These are phyloP conservation scores for Sternotherus odoratus DNA, from an alignment of 2,797 vertebrate species.

Conservation along the genomic window DNA sequence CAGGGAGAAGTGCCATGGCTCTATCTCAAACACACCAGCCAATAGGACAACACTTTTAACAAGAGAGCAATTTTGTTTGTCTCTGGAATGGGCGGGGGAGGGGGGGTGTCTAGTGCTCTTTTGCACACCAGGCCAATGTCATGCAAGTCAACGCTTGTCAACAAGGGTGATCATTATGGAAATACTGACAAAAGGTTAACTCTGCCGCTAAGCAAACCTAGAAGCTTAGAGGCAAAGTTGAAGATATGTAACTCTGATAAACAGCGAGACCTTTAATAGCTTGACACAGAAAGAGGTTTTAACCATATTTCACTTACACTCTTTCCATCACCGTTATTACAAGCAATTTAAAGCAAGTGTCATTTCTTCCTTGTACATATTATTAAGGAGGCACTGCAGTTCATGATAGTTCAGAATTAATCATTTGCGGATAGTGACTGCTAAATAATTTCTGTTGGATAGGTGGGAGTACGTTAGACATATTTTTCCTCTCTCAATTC, in stretches of 20 bases:
- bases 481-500: conserved; percentile 19
- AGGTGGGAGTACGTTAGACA: background rate
- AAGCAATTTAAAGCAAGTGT: background rate
- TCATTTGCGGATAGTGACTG: background rate
- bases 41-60: background rate
- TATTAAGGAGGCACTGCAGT: background rate
- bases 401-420: background rate
- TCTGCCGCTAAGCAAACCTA: background rate
- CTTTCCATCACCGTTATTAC: background rate
- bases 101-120: background rate
- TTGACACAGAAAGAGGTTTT: rapidly evolving
- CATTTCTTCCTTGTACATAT: background rate
- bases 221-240: background rate
- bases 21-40: background rate
- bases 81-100: background rate
- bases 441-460: background rate
- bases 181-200: background rate
- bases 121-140: background rate
- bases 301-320: background rate
- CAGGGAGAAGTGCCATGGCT: background rate
- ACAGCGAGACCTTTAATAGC: background rate
- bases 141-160: background rate
- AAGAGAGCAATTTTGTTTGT: background rate
- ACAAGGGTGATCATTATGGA: background rate
- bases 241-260: rapidly evolving